Conservation (phyloP, 1,140 invertebrate genomes). For the Trichomalopsis sarcophagae region DNA sequence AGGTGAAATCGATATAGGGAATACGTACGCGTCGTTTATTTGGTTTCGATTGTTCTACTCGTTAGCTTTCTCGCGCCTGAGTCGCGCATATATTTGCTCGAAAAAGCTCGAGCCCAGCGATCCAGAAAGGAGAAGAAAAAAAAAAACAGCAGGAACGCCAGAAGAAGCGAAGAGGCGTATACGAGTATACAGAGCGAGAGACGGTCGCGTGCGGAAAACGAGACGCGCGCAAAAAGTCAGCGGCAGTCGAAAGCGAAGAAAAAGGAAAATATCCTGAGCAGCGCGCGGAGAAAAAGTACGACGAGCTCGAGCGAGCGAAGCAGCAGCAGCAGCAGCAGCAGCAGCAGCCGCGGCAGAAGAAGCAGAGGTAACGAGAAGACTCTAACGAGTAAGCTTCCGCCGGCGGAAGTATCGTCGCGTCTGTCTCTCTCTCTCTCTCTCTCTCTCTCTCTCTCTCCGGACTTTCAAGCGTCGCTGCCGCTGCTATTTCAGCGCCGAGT, state of each 20-base stretch:
- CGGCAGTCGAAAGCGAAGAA: background rate
- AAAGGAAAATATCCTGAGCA: background rate
- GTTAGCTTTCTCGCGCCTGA: too few relatives aligned
- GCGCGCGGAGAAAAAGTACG: background rate
- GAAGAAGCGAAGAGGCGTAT: background rate
- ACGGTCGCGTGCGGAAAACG: background rate
- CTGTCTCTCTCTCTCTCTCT: constrained; percentile 34
- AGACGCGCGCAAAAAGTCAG: background rate
- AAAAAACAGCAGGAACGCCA: background rate
- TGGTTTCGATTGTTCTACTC: too few relatives aligned
- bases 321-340: background rate
- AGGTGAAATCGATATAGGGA: background rate
- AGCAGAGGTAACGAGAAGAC: constrained; percentile 42
- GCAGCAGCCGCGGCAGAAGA: background rate
- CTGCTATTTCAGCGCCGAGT: background rate
- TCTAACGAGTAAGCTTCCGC: constrained; percentile 55
- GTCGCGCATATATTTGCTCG: too few relatives aligned
- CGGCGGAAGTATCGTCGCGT: constrained; percentile 56
- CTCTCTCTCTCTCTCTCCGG: constrained; percentile 35
- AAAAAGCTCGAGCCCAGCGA: background rate
- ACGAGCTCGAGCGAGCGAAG: background rate
- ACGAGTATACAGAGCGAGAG: background rate
- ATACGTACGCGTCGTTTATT: too few relatives aligned
- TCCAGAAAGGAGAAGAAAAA: background rate
- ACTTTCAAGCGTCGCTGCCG: background rate